Conservation (phyloP, 2,113 vertebrate genomes). For the Alouatta palliata region DNA sequence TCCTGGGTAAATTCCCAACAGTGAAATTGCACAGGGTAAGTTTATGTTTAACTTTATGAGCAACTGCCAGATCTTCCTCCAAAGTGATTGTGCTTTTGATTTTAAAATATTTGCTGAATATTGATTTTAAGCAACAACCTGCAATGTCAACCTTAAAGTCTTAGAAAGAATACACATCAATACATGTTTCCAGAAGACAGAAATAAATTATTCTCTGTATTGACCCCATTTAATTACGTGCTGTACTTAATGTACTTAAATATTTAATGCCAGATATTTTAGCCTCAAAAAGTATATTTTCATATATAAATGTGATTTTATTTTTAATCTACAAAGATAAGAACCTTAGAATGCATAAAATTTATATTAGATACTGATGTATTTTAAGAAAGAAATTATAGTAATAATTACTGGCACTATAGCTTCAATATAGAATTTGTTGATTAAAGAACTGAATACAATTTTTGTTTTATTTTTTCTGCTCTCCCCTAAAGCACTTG, state of each 20-base stretch:
- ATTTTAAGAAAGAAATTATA: constrained; percentile 11
- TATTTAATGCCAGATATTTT: background rate
- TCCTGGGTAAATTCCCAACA: background rate
- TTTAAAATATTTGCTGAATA: background rate
- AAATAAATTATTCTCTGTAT: background rate
- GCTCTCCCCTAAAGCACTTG: background rate
- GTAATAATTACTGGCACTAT: background rate
- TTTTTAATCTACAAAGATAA: constrained; percentile 1
- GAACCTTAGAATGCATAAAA: background rate
- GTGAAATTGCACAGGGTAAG: background rate
- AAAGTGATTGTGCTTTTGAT: background rate
- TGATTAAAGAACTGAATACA: background rate
- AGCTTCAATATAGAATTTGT: background rate
- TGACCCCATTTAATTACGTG: constrained; percentile 13
- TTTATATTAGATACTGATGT: background rate
- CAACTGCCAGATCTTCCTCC: background rate
- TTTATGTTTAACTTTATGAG: constrained; percentile 27
- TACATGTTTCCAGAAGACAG: background rate
- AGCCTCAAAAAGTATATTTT: constrained; percentile 1
- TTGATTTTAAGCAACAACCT: background rate
- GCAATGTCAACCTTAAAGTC: background rate
- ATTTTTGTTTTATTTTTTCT: background rate
- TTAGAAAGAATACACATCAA: background rate
- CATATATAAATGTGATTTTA: background rate
- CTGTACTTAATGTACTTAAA: background rate